phyloP scores from a whole-genome alignment of 2,113 vertebrate species.

The Phaetusa simplex region DNA sequence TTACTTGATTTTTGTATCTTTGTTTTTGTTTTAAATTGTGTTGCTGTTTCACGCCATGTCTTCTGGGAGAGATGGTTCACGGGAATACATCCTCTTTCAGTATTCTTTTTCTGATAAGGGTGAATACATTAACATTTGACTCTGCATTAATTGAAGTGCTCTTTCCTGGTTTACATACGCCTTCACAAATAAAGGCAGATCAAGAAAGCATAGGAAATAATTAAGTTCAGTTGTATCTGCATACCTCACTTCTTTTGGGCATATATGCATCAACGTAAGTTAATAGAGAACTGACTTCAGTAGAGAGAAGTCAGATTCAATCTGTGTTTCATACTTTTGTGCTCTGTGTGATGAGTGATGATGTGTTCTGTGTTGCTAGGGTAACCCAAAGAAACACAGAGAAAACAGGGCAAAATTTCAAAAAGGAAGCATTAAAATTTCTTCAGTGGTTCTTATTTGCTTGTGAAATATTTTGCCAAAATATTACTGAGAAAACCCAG shows the following conservation, averaged over 20 bases:
- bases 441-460: neutral
- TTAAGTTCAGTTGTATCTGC: neutral
- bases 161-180: neutral
- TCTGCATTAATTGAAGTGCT: neutral
- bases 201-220: neutral
- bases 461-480: neutral
- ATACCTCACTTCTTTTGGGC: neutral
- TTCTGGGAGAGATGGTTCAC: neutral
- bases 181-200: neutral
- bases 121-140: neutral
- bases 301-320: neutral
- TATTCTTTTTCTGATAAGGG: neutral
- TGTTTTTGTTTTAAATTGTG: neutral
- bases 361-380: constrained; percentile 16
- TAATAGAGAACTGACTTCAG: neutral
- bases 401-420: neutral
- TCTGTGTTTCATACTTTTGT: neutral
- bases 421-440: constrained; percentile 17
- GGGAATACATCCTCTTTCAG: neutral
- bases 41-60: neutral
- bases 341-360: neutral
- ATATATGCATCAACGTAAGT: neutral
- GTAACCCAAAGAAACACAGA: neutral
- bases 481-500: constrained; percentile 11
- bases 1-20: neutral